Conservation (phyloP, 2,797 vertebrate species). For the Tinamus major region DNA sequence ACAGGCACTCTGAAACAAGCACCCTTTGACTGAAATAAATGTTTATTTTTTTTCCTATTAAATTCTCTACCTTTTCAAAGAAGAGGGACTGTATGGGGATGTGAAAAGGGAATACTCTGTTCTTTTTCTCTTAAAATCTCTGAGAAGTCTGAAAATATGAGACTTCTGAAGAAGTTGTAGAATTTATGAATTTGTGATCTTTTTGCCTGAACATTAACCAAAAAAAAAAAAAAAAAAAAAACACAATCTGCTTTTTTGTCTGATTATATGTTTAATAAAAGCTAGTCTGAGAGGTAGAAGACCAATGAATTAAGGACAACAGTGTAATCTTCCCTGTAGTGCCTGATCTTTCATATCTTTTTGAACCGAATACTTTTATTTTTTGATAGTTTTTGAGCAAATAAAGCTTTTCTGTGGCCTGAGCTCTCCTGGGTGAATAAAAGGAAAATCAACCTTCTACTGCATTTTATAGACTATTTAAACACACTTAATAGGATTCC, state of each 20-base stretch:
- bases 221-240: no score
- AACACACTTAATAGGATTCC: slow-evolving; percentile 1
- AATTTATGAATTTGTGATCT: neutral
- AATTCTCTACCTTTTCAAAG: neutral
- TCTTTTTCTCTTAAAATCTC: neutral
- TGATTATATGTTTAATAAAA: neutral
- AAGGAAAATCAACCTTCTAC: slow-evolving; percentile 14
- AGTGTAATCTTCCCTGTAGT: neutral
- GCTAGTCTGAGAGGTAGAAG: neutral
- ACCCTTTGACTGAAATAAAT: neutral
- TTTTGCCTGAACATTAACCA: neutral
- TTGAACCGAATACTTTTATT: neutral
- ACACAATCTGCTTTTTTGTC: neutral
- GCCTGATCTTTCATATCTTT: neutral
- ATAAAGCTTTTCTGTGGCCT: neutral
- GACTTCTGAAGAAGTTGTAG: neutral
- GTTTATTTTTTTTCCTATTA: neutral
- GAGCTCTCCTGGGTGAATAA: neutral
- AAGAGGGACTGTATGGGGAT: rapidly evolving
- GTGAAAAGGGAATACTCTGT: neutral
- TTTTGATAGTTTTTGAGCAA: neutral
- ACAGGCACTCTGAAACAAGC: neutral
- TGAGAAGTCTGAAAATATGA: neutral
- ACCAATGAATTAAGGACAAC: neutral
- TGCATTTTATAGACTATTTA: slow-evolving; percentile 22